Conservation (phyloP, 2,113 vertebrate species). For the Silurus meridionalis region DNA sequence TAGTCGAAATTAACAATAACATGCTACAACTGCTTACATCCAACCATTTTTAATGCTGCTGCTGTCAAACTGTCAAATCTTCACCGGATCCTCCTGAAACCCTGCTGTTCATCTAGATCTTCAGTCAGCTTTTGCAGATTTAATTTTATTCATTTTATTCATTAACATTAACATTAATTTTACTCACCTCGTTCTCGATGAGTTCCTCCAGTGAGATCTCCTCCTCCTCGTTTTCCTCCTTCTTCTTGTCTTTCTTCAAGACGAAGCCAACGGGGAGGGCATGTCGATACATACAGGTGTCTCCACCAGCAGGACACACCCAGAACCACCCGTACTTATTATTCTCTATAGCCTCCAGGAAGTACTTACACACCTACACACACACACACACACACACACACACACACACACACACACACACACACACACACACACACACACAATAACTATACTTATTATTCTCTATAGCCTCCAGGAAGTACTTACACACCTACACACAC, state of each 20-base stretch:
- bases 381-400: slow-evolving; percentile 9
- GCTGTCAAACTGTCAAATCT: too few species aligned
- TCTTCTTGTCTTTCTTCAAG: slow-evolving; percentile 95
- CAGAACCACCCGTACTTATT: slow-evolving; percentile 99
- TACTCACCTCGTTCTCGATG: slow-evolving; percentile 93
- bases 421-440: neutral
- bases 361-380: slow-evolving; percentile 91
- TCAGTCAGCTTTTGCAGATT: too few species aligned
- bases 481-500: too few species aligned
- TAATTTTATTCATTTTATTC: too few species aligned
- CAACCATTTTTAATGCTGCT: too few species aligned
- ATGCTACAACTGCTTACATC: too few species aligned
- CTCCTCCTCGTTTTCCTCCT: slow-evolving; percentile 90
- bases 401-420: neutral
- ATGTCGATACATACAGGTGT: slow-evolving; percentile 94
- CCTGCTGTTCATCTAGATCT: too few species aligned
- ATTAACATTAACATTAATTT: too few species aligned
- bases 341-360: slow-evolving; percentile 95
- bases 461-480: neutral
- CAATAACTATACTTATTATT: neutral
- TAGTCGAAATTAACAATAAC: too few species aligned
- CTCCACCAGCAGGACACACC: slow-evolving; percentile 90
- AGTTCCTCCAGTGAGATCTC: slow-evolving; percentile 96
- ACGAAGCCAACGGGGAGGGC: slow-evolving; percentile 95
- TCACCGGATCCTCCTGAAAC: too few species aligned